Evolutionary conservation across 2,888 invertebrate genomes (phyloP).

Genomic region (Trachelus tabidus): DNA sequence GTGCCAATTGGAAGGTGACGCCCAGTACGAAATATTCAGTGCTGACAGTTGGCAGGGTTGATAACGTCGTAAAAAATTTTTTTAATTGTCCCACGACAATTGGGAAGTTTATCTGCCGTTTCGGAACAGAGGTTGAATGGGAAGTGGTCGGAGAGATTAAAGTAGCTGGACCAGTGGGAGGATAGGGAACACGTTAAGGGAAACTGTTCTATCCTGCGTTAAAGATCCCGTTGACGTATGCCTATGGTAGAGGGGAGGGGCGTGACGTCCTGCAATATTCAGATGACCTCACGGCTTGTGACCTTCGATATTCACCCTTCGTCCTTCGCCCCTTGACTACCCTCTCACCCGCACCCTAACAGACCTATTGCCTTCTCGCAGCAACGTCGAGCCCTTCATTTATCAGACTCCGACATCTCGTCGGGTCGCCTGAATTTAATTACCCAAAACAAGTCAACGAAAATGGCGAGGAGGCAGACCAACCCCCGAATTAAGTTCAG

Average conservation of each 20-base stretch:
- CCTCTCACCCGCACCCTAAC: neutral
- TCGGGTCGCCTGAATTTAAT: conserved; percentile 50
- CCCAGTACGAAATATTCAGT: neutral
- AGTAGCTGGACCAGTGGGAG: neutral
- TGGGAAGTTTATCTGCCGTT: conserved; percentile 16
- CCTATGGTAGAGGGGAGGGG: conserved; percentile 31
- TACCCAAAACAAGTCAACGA: conserved; percentile 50
- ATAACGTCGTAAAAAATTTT: neutral
- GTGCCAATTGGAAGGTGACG: neutral
- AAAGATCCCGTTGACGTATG: neutral
- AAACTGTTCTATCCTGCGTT: neutral
- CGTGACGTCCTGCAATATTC: conserved; percentile 44
- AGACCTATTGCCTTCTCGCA: conserved; percentile 19
- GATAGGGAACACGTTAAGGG: too few species aligned
- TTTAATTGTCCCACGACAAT: conserved; percentile 36
- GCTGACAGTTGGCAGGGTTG: neutral
- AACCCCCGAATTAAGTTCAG: neutral
- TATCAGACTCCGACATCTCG: conserved; percentile 54
- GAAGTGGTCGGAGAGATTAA: neutral
- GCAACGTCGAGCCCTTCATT: conserved; percentile 46
- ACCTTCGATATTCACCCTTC: conserved; percentile 18
- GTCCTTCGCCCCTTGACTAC: conserved; percentile 1
- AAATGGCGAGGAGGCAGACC: neutral
- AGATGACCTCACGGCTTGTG: conserved; percentile 17
- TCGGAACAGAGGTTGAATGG: neutral